Evolutionary conservation across 2,113 vertebrate genomes (phyloP).

Genomic region (Pholis gunnellus): DNA sequence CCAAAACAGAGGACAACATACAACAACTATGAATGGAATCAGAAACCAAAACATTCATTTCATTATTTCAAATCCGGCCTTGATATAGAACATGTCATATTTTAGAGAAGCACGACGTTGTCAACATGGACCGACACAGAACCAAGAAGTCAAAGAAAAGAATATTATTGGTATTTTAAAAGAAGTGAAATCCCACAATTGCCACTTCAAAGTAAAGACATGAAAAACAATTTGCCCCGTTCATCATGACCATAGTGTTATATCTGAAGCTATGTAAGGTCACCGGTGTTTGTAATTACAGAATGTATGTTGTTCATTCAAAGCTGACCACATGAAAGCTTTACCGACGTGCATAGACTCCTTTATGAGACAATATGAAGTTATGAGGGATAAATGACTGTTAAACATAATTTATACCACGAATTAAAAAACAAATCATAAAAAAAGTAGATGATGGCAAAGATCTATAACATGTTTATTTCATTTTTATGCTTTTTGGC

Average conservation of each 20-base stretch:
- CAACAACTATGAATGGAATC: background rate
- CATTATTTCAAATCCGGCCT: background rate
- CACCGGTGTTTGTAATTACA: background rate
- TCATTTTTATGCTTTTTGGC: slow-evolving; percentile 8
- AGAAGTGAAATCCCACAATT: background rate
- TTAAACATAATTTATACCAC: background rate
- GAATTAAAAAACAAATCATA: background rate
- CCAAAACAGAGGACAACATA: slow-evolving; percentile 17
- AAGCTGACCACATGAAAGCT: background rate
- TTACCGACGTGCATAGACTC: background rate
- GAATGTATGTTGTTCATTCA: background rate
- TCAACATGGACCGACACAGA: background rate
- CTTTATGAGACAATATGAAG: background rate
- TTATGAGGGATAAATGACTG: background rate
- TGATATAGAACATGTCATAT: background rate
- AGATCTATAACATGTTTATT: background rate
- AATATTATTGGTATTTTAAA: background rate
- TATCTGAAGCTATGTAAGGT: background rate
- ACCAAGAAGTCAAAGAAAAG: background rate
- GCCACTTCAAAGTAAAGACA: background rate
- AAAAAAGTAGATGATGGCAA: background rate
- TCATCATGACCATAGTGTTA: background rate
- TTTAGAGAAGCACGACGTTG: background rate
- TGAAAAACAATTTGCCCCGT: background rate
- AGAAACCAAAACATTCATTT: background rate